phyloP scores from a whole-genome alignment of 2,888 invertebrate species.

The Oxytorus armatus region DNA sequence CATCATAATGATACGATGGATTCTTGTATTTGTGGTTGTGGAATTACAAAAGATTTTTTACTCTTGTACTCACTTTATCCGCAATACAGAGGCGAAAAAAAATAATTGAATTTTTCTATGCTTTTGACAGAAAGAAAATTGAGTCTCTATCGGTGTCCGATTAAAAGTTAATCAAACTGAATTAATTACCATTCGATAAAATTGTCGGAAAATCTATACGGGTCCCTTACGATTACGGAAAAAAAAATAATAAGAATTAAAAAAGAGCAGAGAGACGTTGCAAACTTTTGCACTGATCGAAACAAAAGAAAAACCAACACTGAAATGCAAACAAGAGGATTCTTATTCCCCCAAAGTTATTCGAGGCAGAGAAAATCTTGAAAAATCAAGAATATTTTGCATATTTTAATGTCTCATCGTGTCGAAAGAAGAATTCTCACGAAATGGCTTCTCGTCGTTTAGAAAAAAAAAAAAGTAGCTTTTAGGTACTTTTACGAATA shows the following conservation, averaged over 20 bases:
- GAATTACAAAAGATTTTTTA: not conserved
- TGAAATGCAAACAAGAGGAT: conserved; percentile 4
- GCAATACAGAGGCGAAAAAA: not conserved
- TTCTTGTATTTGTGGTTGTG: no score
- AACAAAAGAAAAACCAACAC: not conserved
- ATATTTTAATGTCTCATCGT: conserved; percentile 1
- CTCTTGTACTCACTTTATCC: not conserved
- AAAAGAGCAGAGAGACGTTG: no score
- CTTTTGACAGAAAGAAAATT: not conserved
- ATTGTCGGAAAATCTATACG: not conserved
- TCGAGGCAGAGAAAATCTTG: conserved; percentile 11
- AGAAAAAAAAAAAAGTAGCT: not conserved
- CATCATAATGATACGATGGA: not conserved
- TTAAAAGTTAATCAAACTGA: not conserved
- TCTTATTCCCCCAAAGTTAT: conserved; percentile 4
- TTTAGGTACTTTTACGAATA: conserved; percentile 40
- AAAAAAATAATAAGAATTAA: no score
- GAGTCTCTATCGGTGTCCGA: no score
- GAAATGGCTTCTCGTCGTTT: conserved; percentile 9
- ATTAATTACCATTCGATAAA: not conserved
- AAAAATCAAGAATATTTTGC: not conserved
- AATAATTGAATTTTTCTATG: not conserved
- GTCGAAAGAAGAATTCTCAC: not conserved
- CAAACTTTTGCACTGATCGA: not conserved
- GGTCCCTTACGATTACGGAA: no score